A percentile compares a stretch with the other conserved stretches of the same genome.
Conservation (phyloP, 2,113 vertebrate genomes). For the Tupaia chinensis region DNA sequence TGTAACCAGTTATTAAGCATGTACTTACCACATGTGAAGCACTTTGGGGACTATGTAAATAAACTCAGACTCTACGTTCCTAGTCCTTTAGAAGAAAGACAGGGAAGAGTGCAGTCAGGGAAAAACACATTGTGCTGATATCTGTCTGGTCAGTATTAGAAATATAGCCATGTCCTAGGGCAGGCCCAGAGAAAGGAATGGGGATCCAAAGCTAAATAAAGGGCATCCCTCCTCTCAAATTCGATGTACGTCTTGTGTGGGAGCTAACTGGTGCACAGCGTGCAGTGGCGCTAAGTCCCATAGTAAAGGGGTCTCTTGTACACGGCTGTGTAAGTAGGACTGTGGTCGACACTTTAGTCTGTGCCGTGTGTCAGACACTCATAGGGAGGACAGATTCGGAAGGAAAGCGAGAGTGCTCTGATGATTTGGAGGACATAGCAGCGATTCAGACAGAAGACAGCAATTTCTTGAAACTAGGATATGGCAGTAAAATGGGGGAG, state of each 20-base stretch:
- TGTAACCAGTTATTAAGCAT: not conserved
- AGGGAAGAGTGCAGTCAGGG: too few species aligned
- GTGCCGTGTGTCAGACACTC: not conserved
- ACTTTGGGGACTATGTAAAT: not conserved
- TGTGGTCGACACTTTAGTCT: not conserved
- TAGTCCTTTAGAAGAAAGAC: not conserved
- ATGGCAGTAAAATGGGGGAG: not conserved
- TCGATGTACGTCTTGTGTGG: not conserved
- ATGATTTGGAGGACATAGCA: not conserved
- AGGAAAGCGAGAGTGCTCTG: not conserved
- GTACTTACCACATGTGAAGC: not conserved
- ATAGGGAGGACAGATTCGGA: not conserved
- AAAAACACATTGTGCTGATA: not conserved
- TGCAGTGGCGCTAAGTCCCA: not conserved
- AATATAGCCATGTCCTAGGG: too few species aligned
- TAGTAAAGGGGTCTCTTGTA: not conserved
- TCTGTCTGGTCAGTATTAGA: not conserved
- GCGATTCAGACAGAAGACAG: not conserved
- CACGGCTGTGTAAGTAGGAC: not conserved
- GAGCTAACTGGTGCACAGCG: not conserved
- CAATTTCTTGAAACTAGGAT: slow-evolving; percentile 13
- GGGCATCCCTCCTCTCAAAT: not conserved
- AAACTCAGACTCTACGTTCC: not conserved
- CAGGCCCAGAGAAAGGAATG: not conserved
- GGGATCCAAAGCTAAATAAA: not conserved